Conservation (phyloP, 2,888 invertebrate genomes). For the Tetragnatha montana region DNA sequence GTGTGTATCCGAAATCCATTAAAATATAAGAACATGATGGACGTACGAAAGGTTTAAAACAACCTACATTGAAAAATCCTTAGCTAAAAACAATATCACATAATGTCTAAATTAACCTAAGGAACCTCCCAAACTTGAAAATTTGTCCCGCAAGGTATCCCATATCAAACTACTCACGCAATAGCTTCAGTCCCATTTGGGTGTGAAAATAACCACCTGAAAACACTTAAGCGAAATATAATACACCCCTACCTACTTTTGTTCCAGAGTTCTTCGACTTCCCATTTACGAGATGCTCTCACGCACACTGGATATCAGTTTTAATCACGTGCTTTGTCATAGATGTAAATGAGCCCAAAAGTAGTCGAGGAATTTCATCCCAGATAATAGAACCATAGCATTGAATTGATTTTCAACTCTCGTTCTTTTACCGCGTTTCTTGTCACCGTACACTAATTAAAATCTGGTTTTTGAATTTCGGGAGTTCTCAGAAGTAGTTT, state of each 20-base stretch:
- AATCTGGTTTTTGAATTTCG: neutral
- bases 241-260: neutral
- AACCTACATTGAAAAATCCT: no score
- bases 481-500: no score
- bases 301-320: neutral
- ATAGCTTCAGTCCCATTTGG: neutral
- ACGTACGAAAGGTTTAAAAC: no score
- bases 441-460: neutral
- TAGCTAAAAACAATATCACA: no score
- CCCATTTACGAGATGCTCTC: neutral
- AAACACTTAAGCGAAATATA: neutral
- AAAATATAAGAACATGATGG: no score
- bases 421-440: neutral
- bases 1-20: no score
- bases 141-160: no score
- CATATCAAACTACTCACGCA: neutral
- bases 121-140: no score
- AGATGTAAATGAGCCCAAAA: neutral
- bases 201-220: neutral
- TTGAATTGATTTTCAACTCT: neutral
- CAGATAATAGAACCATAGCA: neutral
- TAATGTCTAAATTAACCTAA: no score
- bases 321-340: slow-evolving; percentile 1
- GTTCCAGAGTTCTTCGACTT: neutral
- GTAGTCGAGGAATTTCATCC: neutral